Percentiles rank a stretch among this genome's conserved stretches.
phyloP scores from a whole-genome alignment of 2,113 vertebrate species.

The Pogonocichla stellata region DNA sequence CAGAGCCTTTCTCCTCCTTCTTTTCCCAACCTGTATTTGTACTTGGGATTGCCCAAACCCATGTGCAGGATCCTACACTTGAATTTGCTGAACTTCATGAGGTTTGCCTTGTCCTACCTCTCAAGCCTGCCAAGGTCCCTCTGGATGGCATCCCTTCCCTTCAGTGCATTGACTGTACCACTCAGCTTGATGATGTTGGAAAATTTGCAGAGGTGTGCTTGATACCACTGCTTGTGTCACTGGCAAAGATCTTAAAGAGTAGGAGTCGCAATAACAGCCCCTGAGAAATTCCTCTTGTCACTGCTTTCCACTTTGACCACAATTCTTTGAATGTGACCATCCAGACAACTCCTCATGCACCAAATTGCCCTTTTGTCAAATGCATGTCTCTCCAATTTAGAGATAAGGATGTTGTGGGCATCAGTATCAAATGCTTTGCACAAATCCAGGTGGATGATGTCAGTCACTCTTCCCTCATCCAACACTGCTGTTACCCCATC shows the following conservation, averaged over 20 bases:
- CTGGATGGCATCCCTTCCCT: not conserved
- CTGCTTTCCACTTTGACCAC: not conserved
- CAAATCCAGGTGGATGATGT: not conserved
- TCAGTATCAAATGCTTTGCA: not conserved
- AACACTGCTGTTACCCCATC: no score
- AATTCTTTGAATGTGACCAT: not conserved
- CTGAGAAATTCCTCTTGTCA: not conserved
- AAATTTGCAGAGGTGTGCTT: not conserved
- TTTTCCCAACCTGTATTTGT: not conserved
- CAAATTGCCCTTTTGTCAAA: not conserved
- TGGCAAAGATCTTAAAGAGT: not conserved
- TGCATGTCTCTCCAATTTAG: not conserved
- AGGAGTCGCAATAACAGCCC: accelerated
- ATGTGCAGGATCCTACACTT: not conserved
- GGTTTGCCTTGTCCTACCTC: accelerated
- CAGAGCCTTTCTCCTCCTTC: not conserved
- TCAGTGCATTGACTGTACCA: accelerated
- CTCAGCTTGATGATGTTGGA: not conserved
- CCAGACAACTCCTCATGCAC: not conserved
- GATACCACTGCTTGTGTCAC: no score
- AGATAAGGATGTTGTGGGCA: not conserved
- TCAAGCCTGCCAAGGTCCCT: not conserved
- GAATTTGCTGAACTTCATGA: not conserved
- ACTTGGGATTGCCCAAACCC: not conserved
- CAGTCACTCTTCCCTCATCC: not conserved